Percentiles rank a stretch among this genome's conserved stretches.
Evolutionary conservation across 1,140 invertebrate species (phyloP).

Genomic region (Pectinophora gossypiella): DNA sequence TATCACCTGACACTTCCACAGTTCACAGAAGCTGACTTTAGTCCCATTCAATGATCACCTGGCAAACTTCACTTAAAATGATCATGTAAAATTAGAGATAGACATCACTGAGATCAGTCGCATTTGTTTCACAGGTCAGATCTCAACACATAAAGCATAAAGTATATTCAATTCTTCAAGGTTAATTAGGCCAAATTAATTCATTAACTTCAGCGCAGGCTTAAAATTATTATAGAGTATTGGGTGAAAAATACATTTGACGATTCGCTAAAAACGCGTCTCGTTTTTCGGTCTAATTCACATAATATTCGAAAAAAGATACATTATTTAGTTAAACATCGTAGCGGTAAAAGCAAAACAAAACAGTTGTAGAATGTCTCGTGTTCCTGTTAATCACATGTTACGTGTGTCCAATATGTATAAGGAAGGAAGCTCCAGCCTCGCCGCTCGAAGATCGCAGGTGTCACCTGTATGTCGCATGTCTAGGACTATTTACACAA

Average conservation of each 20-base stretch:
- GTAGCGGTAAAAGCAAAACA: slow-evolving; percentile 73
- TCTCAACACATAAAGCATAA: slow-evolving; percentile 63
- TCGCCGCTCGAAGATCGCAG: slow-evolving; percentile 35
- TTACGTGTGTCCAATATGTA: slow-evolving; percentile 41
- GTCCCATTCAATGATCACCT: slow-evolving; percentile 34
- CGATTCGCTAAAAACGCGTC: slow-evolving; percentile 47
- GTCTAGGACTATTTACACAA: slow-evolving; percentile 66
- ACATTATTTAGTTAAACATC: slow-evolving; percentile 67
- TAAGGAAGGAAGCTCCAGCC: slow-evolving; percentile 20
- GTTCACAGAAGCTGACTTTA: slow-evolving; percentile 29
- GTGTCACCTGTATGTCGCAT: slow-evolving; percentile 29
- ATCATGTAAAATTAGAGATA: slow-evolving; percentile 19
- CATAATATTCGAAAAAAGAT: slow-evolving; percentile 37
- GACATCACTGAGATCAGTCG: slow-evolving; percentile 37
- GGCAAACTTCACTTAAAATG: slow-evolving; percentile 20
- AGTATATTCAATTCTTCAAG: slow-evolving; percentile 27
- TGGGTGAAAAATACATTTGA: slow-evolving; percentile 73
- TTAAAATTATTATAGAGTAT: slow-evolving; percentile 63
- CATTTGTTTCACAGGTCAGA: slow-evolving; percentile 36
- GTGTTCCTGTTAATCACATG: slow-evolving; percentile 71
- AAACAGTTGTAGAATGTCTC: slow-evolving; percentile 59
- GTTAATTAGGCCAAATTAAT: slow-evolving; percentile 66
- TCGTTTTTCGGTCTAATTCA: slow-evolving; percentile 42
- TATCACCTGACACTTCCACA: not conserved
- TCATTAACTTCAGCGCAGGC: slow-evolving; percentile 55